Percentiles rank a stretch among this genome's conserved stretches.
These are phyloP conservation scores for Lycophotia porphyrea DNA, from an alignment of 2,888 invertebrate species.

Conservation along the genomic window DNA sequence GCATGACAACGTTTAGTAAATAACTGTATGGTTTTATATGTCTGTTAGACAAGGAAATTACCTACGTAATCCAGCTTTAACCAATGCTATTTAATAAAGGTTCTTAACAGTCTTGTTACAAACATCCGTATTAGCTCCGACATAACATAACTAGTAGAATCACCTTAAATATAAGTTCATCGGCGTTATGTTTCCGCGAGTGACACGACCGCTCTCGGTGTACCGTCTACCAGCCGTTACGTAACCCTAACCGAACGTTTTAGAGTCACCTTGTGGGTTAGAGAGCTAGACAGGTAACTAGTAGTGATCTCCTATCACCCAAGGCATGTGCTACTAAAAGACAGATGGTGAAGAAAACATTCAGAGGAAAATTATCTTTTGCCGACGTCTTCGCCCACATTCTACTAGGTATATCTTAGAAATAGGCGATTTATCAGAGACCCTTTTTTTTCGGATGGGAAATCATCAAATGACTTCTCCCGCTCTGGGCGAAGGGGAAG, in stretches of 20 bases:
- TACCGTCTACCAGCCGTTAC: conserved; percentile 42
- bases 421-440: not conserved
- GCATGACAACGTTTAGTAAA: not conserved
- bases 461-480: too few species aligned
- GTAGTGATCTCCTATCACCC: conserved; percentile 13
- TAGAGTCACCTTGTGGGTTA: conserved; percentile 60
- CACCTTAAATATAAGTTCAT: conserved; percentile 33
- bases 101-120: not conserved
- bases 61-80: not conserved
- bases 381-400: not conserved
- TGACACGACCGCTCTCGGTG: conserved; percentile 41
- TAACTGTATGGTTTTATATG: not conserved
- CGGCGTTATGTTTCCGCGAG: conserved; percentile 39
- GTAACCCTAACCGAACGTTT: conserved; percentile 44
- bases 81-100: not conserved
- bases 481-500: too few species aligned
- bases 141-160: conserved; percentile 1
- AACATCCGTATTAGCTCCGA: not conserved
- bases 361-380: not conserved
- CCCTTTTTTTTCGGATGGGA: too few species aligned
- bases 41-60: not conserved
- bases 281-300: conserved; percentile 34
- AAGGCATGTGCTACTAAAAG: not conserved
- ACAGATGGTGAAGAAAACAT: conserved; percentile 1
- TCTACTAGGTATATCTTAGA: not conserved